Conservation (phyloP, 2,113 vertebrate species). For the Laterallus jamaicensis region DNA sequence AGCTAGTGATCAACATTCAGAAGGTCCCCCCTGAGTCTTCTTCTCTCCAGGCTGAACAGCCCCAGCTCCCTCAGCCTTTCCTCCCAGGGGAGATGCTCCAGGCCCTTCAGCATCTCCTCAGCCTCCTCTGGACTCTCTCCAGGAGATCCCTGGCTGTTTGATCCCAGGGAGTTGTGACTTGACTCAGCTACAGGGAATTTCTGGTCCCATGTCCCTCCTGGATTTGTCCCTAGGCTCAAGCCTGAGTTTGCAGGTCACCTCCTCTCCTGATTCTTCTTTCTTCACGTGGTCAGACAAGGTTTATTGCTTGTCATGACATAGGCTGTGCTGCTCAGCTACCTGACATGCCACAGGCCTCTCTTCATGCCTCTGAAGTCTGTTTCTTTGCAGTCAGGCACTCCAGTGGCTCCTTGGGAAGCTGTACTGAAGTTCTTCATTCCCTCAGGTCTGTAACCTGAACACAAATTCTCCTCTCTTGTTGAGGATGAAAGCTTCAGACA, state of each 20-base stretch:
- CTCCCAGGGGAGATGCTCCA: no score
- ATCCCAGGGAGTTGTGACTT: neutral
- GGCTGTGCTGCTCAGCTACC: neutral
- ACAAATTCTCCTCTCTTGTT: neutral
- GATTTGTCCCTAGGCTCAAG: neutral
- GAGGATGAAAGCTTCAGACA: conserved; percentile 25
- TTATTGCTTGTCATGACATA: neutral
- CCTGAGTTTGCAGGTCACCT: neutral
- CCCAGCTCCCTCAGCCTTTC: no score
- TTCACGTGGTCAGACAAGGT: neutral
- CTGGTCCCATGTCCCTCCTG: neutral
- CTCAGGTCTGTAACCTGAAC: neutral
- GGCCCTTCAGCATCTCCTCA: no score
- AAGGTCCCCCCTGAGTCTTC: no score
- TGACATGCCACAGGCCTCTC: neutral
- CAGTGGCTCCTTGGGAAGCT: neutral
- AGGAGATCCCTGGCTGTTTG: no score
- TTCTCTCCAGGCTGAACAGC: no score
- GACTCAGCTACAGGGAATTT: neutral
- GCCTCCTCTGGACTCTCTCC: no score
- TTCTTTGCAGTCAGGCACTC: neutral
- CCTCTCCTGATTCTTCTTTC: neutral
- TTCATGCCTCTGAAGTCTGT: neutral
- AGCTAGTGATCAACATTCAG: no score
- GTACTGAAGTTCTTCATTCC: neutral